Percentiles rank a stretch among this genome's conserved stretches.
phyloP scores from a whole-genome alignment of 2,113 vertebrate species.

The Bubo blakistoni region DNA sequence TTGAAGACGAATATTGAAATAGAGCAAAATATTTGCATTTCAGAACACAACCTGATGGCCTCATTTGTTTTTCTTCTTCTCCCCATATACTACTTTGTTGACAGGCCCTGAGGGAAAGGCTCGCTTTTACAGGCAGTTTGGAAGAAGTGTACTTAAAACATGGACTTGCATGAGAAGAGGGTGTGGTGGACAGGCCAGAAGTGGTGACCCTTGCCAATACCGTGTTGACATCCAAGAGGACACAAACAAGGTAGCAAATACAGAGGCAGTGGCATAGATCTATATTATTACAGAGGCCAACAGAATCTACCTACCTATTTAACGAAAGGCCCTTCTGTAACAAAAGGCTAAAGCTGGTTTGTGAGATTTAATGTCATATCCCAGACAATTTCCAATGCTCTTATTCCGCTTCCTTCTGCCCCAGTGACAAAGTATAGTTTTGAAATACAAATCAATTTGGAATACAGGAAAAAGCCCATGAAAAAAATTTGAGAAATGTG shows the following conservation, averaged over 20 bases:
- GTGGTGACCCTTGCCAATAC: background rate
- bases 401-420: background rate
- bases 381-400: background rate
- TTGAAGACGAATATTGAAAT: background rate
- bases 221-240: background rate
- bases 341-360: background rate
- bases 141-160: background rate
- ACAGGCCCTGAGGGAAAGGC: background rate
- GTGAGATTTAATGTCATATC: background rate
- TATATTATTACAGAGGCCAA: background rate
- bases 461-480: background rate
- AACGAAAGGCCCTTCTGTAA: background rate
- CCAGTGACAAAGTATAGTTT: background rate
- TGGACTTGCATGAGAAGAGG: background rate
- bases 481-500: background rate
- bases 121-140: background rate
- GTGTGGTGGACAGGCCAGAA: background rate
- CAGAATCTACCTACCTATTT: background rate
- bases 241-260: conserved; percentile 7
- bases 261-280: background rate
- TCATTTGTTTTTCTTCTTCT: background rate
- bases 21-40: background rate
- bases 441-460: conserved; percentile 14
- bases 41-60: background rate
- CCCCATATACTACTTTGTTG: background rate